Evolutionary conservation across 2,113 vertebrate genomes (phyloP).

Genomic region (Hydropotes inermis): DNA sequence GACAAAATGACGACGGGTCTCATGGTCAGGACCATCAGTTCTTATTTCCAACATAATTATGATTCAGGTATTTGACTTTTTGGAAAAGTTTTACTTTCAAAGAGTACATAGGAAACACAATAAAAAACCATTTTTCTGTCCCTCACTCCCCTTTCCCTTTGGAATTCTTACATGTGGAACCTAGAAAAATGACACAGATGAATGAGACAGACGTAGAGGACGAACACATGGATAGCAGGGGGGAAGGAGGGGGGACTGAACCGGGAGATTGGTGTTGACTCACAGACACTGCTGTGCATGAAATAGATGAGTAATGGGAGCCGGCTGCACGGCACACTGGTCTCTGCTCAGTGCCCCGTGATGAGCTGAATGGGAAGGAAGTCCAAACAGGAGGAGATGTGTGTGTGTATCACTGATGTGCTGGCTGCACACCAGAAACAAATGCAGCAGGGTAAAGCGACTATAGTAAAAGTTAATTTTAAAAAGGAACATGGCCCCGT

Average conservation of each 20-base stretch:
- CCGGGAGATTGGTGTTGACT: accelerated
- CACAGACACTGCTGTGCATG: neutral
- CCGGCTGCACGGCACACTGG: neutral
- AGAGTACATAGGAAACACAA: neutral
- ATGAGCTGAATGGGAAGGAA: neutral
- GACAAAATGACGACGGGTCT: neutral
- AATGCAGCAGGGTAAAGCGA: neutral
- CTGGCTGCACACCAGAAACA: neutral
- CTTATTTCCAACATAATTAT: neutral
- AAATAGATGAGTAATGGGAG: accelerated
- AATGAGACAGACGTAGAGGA: neutral
- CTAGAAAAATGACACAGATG: neutral
- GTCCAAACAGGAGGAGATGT: neutral
- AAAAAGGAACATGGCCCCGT: neutral
- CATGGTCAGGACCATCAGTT: neutral
- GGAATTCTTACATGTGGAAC: neutral
- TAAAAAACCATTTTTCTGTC: neutral
- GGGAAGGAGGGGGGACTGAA: neutral
- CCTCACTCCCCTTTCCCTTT: neutral
- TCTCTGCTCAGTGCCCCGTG: neutral
- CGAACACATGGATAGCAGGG: accelerated
- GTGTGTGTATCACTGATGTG: neutral
- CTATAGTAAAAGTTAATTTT: neutral
- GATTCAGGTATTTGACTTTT: neutral
- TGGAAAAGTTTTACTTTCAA: neutral